These are phyloP conservation scores for Oryzias dopingdopingensis DNA, from an alignment of 2,797 vertebrate genomes.

Conservation along the genomic window DNA sequence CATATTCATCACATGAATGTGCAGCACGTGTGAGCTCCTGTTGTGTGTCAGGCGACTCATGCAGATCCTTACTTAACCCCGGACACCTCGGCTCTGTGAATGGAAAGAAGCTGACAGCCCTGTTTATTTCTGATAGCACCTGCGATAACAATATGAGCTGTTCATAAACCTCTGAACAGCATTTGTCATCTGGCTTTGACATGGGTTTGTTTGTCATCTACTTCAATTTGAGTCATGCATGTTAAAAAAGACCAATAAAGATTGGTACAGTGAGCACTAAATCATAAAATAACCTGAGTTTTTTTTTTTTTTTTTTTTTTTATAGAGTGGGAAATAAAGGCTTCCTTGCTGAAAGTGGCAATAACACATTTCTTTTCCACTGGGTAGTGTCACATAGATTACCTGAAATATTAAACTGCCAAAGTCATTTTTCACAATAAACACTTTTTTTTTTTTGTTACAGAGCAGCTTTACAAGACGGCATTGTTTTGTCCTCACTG, in stretches of 20 bases:
- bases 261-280: slow-evolving; percentile 15
- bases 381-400: not conserved
- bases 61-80: slow-evolving; percentile 75
- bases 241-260: slow-evolving; percentile 46
- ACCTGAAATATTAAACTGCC: not conserved
- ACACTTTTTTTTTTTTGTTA: not conserved
- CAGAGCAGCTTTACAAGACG: not conserved
- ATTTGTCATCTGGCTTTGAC: slow-evolving; percentile 68
- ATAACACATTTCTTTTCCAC: slow-evolving; percentile 8
- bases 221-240: slow-evolving; percentile 68
- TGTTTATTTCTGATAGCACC: slow-evolving; percentile 68
- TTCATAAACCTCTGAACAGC: slow-evolving; percentile 58
- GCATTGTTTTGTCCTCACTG: not conserved
- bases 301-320: not conserved
- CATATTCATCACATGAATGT: slow-evolving; percentile 35
- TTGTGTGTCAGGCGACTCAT: slow-evolving; percentile 54
- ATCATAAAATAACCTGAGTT: slow-evolving; percentile 6
- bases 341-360: slow-evolving; percentile 5
- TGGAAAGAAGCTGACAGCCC: slow-evolving; percentile 70
- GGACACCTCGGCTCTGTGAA: slow-evolving; percentile 63
- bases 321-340: not conserved
- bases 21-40: slow-evolving; percentile 47
- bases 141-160: slow-evolving; percentile 59
- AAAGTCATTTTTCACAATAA: slow-evolving; percentile 1
- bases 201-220: slow-evolving; percentile 59